Base-by-base conservation (phyloP, 2,797 vertebrate species). In the Acanthurus leucopareius region DNA sequence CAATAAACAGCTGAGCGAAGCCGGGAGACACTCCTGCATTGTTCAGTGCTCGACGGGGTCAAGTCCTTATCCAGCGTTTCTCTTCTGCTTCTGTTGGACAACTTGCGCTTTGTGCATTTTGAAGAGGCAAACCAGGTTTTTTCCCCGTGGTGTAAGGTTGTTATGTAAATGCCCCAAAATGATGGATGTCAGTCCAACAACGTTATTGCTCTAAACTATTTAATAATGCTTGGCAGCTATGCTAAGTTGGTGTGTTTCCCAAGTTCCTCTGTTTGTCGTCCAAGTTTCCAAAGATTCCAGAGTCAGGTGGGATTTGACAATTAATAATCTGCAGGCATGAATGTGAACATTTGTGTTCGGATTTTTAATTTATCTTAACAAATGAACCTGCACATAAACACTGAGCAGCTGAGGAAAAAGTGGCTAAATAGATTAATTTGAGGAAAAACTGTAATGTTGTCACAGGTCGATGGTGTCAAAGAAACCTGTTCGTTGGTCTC, bases 1-100 rank as follows among this genome's bases (percentile, higher is more conserved):
- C 93, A 94, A 94, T 93, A 94, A 77, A 87, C 93, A 87, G 79
- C 65, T 60, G 64, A 28, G 78, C 78, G 72, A 11, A 77, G 53
- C 76, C 35, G 52, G 35, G 28, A 79, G 72, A 77, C 63, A 74
- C 75, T 70, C 83, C 47, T 58, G 64, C 35, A 54, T 63, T 72
- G 42, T 54, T 22, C 9, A 28, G 35, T 52, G 61, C 22, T 3
- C 2, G 40, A 75, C 38, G 52, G 42, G 13, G 44, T 42, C 15
- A 32, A n/a, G 53, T 51, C 25, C 61, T 49, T 53, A 56, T 32
- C 64, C 52, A 53, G 25, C 66, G 67, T 64, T 66, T 69, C 6
- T 38, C 1, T 13, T 67, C 17, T 35, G 35, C 47, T 32, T 56
- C 45, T 38, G 19, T 5, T 48, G 4, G 38, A 10, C 1, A 8